phyloP scores from a whole-genome alignment of 2,888 invertebrate species.

The Ceriagrion tenellum region DNA sequence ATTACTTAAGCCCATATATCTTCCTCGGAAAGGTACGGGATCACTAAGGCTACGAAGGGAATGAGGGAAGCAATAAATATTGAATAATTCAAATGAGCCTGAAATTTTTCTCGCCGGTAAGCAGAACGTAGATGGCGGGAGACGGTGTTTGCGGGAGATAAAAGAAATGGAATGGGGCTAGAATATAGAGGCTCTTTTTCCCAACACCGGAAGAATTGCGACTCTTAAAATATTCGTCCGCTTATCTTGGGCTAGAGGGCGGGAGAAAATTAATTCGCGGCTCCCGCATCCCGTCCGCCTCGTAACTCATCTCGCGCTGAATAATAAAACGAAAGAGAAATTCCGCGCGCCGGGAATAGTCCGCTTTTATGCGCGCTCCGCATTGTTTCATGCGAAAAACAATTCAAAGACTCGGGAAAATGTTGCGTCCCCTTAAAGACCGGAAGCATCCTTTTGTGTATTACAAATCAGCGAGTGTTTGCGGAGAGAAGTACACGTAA shows the following conservation, averaged over 20 bases:
- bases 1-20: background rate
- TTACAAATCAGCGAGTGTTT: background rate
- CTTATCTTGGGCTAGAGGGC: conserved; percentile 35
- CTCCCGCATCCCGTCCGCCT: background rate
- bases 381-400: too few species aligned
- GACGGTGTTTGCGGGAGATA: background rate
- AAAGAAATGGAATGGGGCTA: conserved; percentile 17
- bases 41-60: background rate
- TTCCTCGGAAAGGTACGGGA: background rate
- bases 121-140: conserved; percentile 2
- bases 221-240: conserved; percentile 44
- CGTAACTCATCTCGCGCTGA: conserved; percentile 9
- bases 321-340: background rate
- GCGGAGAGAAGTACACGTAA: background rate
- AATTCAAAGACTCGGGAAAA: background rate
- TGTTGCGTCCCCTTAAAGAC: background rate
- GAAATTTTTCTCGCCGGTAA: conserved; percentile 12
- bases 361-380: too few species aligned
- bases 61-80: conserved; percentile 5
- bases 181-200: background rate
- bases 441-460: background rate
- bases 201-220: conserved; percentile 37
- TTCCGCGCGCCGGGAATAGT: background rate
- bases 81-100: conserved; percentile 50
- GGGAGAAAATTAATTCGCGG: conserved; percentile 54